Base-by-base conservation (phyloP, 2,113 vertebrate species). In the Carassius carassius region DNA sequence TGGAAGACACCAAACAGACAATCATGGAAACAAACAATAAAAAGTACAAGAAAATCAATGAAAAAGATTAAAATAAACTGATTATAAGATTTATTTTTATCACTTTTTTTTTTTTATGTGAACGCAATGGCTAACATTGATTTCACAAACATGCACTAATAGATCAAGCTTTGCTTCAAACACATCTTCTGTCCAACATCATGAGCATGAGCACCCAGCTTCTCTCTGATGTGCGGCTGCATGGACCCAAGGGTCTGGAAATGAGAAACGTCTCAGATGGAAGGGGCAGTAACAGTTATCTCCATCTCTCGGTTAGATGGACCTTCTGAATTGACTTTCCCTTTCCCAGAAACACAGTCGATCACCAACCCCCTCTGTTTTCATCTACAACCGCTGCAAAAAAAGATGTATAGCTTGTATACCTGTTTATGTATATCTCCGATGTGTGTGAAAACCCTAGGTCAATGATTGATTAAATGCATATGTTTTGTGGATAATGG, bases 201-300 rank as follows among this genome's bases (percentile, higher is more conserved):
- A 54, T 13, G 82, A 81, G 2, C 44, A 2, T 10, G 11, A 35
- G 41, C 65, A 23, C 11, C 60, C 35, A 76, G 69, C 49, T 35
- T 74, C 29, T 70, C 88, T 87, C 90, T 86, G 44, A 85, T 90
- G 86, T 88, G 35, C 88, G 87, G 80, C 87, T 92, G 35, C 35
- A 12, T 41, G 92, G 92, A 93, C 91, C 91, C 87, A 79, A 16
- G 87, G 92, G 92, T 91, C 87, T 91, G 90, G 88, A 90, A 76
- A 49, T 41, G 4, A 56, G 82, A 81, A 67, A 70, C n/a, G 86
- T 89, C 85, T 14, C 56, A 78, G 85, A 83, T 77, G 60, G 83
- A 91, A 92, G 91, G 91, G 89, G 92, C 89, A 90, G 91, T 91
- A 92, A 92, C 90, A 89, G 91, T 94, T 92, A 93, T 91, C 91